Percentiles rank a stretch among this genome's conserved stretches.
Conservation (phyloP, 2,797 vertebrate species). For the Lepus oiostolus region DNA sequence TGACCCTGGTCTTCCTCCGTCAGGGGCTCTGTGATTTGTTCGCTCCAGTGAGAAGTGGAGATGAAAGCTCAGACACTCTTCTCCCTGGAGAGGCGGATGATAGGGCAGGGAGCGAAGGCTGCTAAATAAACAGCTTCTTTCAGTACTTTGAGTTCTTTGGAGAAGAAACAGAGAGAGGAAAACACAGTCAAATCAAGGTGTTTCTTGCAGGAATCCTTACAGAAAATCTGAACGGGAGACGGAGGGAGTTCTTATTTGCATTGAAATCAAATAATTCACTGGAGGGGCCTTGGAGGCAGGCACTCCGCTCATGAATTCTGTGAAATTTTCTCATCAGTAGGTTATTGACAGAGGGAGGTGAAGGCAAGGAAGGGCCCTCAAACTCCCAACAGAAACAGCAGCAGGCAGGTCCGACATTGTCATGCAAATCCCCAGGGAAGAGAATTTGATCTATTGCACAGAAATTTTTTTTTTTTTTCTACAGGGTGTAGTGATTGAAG, state of each 20-base stretch:
- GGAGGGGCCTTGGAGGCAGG: neutral
- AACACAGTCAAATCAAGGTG: conserved; percentile 31
- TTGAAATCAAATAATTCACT: conserved; percentile 8
- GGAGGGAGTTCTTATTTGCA: conserved; percentile 12
- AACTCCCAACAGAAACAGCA: neutral
- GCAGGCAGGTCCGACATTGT: neutral
- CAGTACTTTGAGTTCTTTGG: neutral
- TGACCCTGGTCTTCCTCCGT: neutral
- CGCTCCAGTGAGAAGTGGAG: neutral
- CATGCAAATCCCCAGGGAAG: neutral
- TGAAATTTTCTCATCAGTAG: conserved; percentile 41
- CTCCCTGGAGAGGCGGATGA: neutral
- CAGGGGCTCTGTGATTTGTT: neutral
- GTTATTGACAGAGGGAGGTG: conserved; percentile 31
- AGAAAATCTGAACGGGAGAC: neutral
- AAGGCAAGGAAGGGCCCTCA: neutral
- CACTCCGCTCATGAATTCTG: neutral
- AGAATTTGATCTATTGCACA: neutral
- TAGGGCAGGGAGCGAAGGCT: neutral
- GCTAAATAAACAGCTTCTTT: neutral
- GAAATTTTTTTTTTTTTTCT: neutral
- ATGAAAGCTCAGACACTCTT: neutral
- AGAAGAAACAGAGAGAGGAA: conserved; percentile 19
- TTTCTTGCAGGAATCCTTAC: neutral
- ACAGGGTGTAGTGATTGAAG: neutral